Evolutionary conservation across 2,113 vertebrate species (phyloP), one percentile per base, ranked within the genome.

Genomic region (Scopus umbretta): DNA sequence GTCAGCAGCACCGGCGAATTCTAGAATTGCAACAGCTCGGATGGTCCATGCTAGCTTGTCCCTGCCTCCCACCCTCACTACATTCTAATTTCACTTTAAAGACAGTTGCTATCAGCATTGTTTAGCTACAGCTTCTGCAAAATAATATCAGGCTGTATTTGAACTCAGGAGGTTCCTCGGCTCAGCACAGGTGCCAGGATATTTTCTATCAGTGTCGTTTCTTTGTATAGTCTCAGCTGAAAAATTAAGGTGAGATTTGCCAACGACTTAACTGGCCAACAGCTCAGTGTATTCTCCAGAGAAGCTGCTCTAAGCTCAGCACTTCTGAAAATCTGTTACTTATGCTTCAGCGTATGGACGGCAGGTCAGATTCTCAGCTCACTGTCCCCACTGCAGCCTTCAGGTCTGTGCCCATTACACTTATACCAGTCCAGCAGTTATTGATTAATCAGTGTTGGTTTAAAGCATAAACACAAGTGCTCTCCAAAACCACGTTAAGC

Each of bases 11-110:
- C 90, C 95, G 88, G 94, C 91, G 92, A 92, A 95, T 95, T 96
- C 94, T 23, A 59, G 82, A 85, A 96, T 55, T 91, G 95, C 97
- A 95, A 95, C 94, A 94, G 95, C 92, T 98, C 95, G 94, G 92
- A 94, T 93, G 95, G 92, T 75, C 95, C 80, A 0, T 9, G 55
- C 68, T 40, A 49, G 78, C 84, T 87, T 27, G 13, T 86, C 87
- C 75, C 96, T 95, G 87, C 95, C 95, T 96, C 91, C 95, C 91
- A 92, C 70, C 73, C 94, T 93, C 94, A 95, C 93, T 97, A 92
- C 67, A 89, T 87, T 96, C 96, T 96, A 90, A 95, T 97, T 96
- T 88, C 61, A 79, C 85, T 90, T 95, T 96, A 86, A 95, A 97
- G 92, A 81, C 75, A 86, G 79, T 96, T 92, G 79, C 89, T 84